phyloP scores from a whole-genome alignment of 2,113 vertebrate genomes.

The Grallaria varia region DNA sequence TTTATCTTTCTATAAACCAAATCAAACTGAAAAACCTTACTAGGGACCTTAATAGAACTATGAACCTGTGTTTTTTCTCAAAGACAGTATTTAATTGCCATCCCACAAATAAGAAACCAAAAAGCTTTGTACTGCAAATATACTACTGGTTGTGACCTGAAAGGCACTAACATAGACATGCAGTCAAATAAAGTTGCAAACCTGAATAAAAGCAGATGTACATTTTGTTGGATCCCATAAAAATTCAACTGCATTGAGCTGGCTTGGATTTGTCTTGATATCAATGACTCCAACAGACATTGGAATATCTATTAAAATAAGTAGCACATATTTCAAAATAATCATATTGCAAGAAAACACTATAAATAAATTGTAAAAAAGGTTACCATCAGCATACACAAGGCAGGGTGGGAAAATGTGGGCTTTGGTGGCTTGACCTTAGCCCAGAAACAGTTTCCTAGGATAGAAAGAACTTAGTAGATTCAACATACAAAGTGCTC shows the following conservation, averaged over 20 bases:
- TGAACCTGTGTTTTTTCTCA: neutral
- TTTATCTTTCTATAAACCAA: neutral
- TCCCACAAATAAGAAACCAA: neutral
- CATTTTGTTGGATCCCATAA: slow-evolving; percentile 85
- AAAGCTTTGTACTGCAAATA: neutral
- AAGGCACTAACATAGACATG: slow-evolving; percentile 6
- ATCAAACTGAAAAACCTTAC: neutral
- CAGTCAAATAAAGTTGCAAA: slow-evolving; percentile 71
- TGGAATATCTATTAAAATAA: slow-evolving; percentile 79
- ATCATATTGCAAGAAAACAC: neutral
- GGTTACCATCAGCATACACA: neutral
- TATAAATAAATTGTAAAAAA: neutral
- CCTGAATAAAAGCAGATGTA: slow-evolving; percentile 87
- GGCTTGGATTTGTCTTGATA: slow-evolving; percentile 81
- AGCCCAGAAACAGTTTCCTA: neutral
- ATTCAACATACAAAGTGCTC: neutral
- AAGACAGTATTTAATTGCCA: neutral
- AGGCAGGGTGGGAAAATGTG: neutral
- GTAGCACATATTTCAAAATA: neutral
- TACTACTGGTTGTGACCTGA: neutral
- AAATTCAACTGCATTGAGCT: slow-evolving; percentile 85
- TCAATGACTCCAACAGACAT: slow-evolving; percentile 87
- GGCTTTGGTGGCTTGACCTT: neutral
- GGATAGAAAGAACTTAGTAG: neutral
- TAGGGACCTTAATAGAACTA: neutral